phyloP scores from a whole-genome alignment of 2,113 vertebrate genomes.

The Mustela lutreola region DNA sequence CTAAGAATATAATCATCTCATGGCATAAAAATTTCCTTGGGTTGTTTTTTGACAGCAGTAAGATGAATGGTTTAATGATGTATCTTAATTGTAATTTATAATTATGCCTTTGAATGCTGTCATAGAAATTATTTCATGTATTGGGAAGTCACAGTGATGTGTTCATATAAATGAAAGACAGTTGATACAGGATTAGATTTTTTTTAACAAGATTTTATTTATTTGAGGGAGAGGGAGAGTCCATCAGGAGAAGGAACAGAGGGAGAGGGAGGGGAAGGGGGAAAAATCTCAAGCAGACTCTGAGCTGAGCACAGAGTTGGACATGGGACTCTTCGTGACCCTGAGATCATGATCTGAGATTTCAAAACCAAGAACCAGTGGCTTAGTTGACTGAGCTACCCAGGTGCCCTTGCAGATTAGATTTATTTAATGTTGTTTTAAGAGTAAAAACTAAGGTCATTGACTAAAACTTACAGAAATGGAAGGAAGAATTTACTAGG shows the following conservation, averaged over 20 bases:
- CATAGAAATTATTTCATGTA: conserved; percentile 15
- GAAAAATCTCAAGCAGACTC: not conserved
- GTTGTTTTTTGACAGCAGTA: not conserved
- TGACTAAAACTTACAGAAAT: not conserved
- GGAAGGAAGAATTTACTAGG: not conserved
- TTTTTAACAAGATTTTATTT: not conserved
- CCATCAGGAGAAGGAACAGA: not conserved
- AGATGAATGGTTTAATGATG: conserved; percentile 14
- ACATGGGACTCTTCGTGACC: not conserved
- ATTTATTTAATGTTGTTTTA: conserved; percentile 12
- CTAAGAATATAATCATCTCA: conserved; percentile 28
- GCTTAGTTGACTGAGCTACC: not conserved
- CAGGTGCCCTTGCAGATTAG: not conserved
- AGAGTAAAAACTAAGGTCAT: not conserved
- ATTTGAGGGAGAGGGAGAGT: not conserved
- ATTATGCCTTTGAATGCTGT: conserved; percentile 29
- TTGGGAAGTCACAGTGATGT: not conserved
- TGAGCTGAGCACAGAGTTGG: not conserved
- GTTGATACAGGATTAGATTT: not conserved
- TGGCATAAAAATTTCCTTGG: conserved; percentile 31
- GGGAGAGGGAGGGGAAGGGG: not conserved
- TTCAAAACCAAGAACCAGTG: not conserved
- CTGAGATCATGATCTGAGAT: not conserved
- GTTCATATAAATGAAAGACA: conserved; percentile 2
- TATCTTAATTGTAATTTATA: conserved; percentile 60